Evolutionary conservation across 2,888 invertebrate genomes (phyloP).

Genomic region (Helleia helle): DNA sequence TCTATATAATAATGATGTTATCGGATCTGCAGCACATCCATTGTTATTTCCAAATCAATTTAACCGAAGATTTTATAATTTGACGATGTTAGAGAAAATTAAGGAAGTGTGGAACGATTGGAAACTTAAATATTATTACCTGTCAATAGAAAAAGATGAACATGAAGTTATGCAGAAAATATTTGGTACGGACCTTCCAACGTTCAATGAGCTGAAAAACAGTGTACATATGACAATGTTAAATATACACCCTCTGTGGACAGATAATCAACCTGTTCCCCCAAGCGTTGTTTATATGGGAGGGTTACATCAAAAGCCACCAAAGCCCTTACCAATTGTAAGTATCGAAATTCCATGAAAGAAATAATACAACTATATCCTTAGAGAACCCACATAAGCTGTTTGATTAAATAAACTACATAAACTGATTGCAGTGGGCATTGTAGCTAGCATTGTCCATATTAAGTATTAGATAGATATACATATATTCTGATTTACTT

Average conservation of each 20-base stretch:
- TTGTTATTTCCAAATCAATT: slow-evolving; percentile 21
- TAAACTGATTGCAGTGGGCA: too few species aligned
- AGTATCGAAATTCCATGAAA: too few species aligned
- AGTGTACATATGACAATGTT: slow-evolving; percentile 42
- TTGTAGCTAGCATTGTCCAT: too few species aligned
- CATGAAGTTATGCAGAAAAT: slow-evolving; percentile 19
- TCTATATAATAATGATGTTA: slow-evolving; percentile 20
- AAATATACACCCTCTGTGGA: slow-evolving; percentile 45
- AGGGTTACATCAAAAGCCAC: slow-evolving; percentile 37
- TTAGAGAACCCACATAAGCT: too few species aligned
- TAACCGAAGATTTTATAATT: slow-evolving; percentile 22
- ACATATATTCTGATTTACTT: too few species aligned
- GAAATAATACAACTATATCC: too few species aligned
- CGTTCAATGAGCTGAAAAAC: slow-evolving; percentile 21
- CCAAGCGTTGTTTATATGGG: slow-evolving; percentile 46
- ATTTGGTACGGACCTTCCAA: slow-evolving; percentile 25
- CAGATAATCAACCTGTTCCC: slow-evolving; percentile 39
- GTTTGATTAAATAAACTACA: too few species aligned
- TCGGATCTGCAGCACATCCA: slow-evolving; percentile 27
- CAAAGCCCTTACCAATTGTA: slow-evolving; percentile 42
- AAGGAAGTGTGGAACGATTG: background rate
- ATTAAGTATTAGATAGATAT: too few species aligned
- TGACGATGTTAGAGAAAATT: slow-evolving; percentile 31
- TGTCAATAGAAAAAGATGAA: slow-evolving; percentile 15
- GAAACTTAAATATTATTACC: background rate